phyloP scores from a whole-genome alignment of 2,113 vertebrate species.

The Lophotis ruficrista region DNA sequence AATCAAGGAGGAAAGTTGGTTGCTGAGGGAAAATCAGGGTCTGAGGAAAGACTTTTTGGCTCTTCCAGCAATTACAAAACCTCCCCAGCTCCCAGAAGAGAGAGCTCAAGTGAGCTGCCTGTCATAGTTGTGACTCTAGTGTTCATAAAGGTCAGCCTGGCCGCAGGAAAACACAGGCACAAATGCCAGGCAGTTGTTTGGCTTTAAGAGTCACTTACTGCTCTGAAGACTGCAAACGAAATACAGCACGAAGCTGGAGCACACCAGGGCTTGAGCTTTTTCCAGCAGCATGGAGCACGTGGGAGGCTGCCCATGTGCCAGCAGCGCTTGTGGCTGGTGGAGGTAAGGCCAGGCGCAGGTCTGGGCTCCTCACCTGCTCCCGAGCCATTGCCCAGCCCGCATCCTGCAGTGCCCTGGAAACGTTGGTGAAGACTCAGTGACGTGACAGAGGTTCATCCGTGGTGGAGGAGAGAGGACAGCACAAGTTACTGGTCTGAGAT shows the following conservation, averaged over 20 bases:
- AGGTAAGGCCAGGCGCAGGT: background rate
- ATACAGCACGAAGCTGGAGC: background rate
- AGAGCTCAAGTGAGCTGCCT: conserved; percentile 25
- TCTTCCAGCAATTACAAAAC: conserved; percentile 52
- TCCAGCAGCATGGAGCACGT: background rate
- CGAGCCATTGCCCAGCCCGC: background rate
- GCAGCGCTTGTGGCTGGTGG: background rate
- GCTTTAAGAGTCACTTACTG: background rate
- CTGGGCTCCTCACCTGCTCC: background rate
- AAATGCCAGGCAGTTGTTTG: conserved; percentile 11
- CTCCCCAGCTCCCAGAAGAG: background rate
- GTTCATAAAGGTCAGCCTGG: conserved; percentile 53
- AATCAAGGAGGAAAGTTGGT: conserved; percentile 21
- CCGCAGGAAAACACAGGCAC: conserved; percentile 10
- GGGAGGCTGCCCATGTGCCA: background rate
- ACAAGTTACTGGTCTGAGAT: background rate
- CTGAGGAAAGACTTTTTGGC: conserved; percentile 42
- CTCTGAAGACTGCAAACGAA: conserved; percentile 26
- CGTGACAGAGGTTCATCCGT: accelerated
- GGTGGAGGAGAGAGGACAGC: background rate
- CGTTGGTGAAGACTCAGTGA: accelerated
- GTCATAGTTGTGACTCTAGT: background rate
- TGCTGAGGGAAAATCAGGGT: conserved; percentile 4
- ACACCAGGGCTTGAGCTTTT: background rate
- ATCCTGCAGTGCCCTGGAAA: background rate